Base-by-base conservation (phyloP, 2,888 invertebrate species). In the Agrochola lychnidis region DNA sequence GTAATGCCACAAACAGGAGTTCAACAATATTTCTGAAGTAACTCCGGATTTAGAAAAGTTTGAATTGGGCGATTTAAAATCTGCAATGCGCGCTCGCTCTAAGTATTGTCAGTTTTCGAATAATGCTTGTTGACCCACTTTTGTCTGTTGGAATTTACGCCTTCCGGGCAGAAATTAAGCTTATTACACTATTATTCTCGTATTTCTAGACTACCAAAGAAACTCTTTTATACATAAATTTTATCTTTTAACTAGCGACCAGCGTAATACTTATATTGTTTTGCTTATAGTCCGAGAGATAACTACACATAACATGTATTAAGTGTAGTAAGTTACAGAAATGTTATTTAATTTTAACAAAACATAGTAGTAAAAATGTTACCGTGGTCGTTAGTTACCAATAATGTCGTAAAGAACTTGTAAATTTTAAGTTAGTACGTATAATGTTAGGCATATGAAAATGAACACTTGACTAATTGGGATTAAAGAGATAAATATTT, bases 81-180 rank as follows among this genome's bases (percentile, higher is more conserved):
- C 84, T 83, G 81, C 84, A 83, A 56, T 84, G 83, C 83, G 81
- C 84, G 84, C 84, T 70, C 72, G 81, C 81, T 81, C 61, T 83
- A 66, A 83, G 78, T 83, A 83, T 83, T 84, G 83, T 83, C 84
- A 83, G 83, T 81, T 83, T 84, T 78, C 72, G 70, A 72, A 84
- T 78, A 83, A 83, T 78, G 72, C 84, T 84, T 83, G 81, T 81
- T 83, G 83, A 83, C 83, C 83, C 62, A 83, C 84, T 83, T 84
- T 81, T 81, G 81, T 81, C 70, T 72, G 81, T 61, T 74, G 78
- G 45, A 81, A 83, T 84, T 81, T 83, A 83, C 84, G 81, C 78
- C 69, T 84, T 87, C 72, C 74, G 73, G 64, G 80, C 59, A 79
- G 64, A 82, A 84, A 84, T 82, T 78, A 82, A 86, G 82, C 85